phyloP scores from a whole-genome alignment of 2,797 vertebrate genomes.

The Catostomus latipinnis region DNA sequence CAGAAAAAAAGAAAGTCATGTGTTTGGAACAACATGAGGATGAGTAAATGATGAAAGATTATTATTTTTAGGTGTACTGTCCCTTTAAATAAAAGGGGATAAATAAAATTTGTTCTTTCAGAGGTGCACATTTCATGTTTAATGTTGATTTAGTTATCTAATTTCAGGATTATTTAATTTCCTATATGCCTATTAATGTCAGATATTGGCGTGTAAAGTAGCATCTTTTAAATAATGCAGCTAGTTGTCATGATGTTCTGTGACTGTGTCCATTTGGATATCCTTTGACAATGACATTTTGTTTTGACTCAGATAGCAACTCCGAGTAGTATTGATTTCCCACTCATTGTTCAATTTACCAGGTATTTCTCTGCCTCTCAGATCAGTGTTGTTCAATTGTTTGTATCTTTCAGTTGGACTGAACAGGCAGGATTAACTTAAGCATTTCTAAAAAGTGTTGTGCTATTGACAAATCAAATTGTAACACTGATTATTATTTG shows the following conservation, averaged over 20 bases:
- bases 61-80: too few relatives aligned
- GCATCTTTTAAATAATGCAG: constrained; percentile 16
- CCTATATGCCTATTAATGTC: constrained; percentile 10
- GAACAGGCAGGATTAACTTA: neutral
- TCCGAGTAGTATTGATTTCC: constrained; percentile 35
- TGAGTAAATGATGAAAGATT: too few relatives aligned
- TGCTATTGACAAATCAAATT: constrained; percentile 2
- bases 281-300: constrained; percentile 13
- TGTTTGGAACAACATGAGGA: too few relatives aligned
- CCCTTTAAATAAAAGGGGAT: neutral
- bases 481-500: neutral
- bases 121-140: neutral
- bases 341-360: constrained; percentile 37
- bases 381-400: constrained; percentile 30
- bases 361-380: constrained; percentile 39
- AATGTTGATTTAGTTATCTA: constrained; percentile 11
- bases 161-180: constrained; percentile 31
- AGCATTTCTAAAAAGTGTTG: neutral
- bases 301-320: constrained; percentile 23
- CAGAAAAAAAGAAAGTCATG: too few relatives aligned
- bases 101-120: neutral
- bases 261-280: constrained; percentile 11
- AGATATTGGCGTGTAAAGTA: constrained; percentile 5
- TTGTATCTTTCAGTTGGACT: constrained; percentile 7
- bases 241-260: constrained; percentile 16